Percentiles rank a stretch among this genome's conserved stretches.
phyloP scores from a whole-genome alignment of 2,113 vertebrate genomes.

The Cettia cetti region DNA sequence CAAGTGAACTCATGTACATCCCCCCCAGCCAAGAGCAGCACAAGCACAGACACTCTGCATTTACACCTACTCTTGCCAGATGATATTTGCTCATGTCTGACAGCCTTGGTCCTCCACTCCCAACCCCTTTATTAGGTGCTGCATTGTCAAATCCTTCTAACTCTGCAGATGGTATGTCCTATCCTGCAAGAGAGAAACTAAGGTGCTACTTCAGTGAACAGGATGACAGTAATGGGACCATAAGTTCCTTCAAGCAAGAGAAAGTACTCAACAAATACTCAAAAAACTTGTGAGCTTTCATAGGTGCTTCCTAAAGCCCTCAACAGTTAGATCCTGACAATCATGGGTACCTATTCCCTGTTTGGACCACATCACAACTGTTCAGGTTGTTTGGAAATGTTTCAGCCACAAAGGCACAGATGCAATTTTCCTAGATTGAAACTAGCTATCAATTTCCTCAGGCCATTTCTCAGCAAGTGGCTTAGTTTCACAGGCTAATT shows the following conservation, averaged over 20 bases:
- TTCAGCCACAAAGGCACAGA: neutral
- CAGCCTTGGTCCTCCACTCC: neutral
- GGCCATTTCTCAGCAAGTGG: neutral
- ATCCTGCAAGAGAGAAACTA: neutral
- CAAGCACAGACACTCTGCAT: neutral
- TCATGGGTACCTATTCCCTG: neutral
- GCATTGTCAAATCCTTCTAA: neutral
- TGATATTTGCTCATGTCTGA: fast-evolving
- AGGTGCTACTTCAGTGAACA: neutral
- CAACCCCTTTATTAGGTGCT: neutral
- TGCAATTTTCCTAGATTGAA: neutral
- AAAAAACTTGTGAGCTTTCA: neutral
- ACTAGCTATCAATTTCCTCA: neutral
- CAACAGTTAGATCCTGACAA: neutral
- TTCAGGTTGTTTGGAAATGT: neutral
- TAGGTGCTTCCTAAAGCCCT: neutral
- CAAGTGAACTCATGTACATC: neutral
- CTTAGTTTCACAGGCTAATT: neutral
- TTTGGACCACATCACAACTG: neutral
- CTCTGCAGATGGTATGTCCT: neutral
- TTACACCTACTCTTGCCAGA: fast-evolving
- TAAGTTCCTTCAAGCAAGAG: neutral
- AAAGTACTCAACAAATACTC: neutral
- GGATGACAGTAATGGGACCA: neutral
- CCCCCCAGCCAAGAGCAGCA: neutral